These are phyloP conservation scores for Drosophila aldrichi DNA, from an alignment of 2,888 invertebrate species.

Conservation along the genomic window DNA sequence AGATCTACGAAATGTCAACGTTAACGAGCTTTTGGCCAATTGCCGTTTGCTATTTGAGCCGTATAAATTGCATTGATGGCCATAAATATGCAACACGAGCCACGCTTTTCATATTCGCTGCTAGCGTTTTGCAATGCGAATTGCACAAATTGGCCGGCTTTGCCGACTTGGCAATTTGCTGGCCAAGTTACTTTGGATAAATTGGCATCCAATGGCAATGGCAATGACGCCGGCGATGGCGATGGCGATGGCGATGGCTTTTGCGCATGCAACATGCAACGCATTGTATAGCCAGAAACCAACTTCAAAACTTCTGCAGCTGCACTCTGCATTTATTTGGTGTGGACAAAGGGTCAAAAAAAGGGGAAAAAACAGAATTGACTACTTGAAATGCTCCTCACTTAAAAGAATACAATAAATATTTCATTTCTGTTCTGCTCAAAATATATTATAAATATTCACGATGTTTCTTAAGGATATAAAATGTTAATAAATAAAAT, in stretches of 20 bases:
- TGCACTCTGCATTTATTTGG: constrained; percentile 1
- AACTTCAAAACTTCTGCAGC: constrained; percentile 15
- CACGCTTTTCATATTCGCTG: constrained; percentile 23
- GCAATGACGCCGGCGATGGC: not conserved
- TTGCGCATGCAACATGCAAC: constrained; percentile 8
- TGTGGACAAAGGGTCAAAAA: not conserved
- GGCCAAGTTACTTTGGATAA: constrained; percentile 48
- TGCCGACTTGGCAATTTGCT: constrained; percentile 20
- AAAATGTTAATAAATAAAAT: too few relatives aligned
- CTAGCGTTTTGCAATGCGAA: constrained; percentile 48
- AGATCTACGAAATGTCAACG: constrained; percentile 37
- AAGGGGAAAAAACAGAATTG: not conserved
- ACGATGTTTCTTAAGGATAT: not conserved
- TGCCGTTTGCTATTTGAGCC: constrained; percentile 51
- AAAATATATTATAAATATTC: too few relatives aligned
- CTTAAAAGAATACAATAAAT: too few relatives aligned
- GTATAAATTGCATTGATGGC: constrained; percentile 61
- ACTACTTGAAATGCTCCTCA: too few relatives aligned
- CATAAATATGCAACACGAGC: constrained; percentile 75
- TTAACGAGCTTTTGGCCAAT: constrained; percentile 39
- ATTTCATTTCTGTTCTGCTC: too few relatives aligned
- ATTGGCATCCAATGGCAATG: constrained; percentile 59
- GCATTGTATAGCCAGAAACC: constrained; percentile 23
- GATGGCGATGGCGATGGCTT: not conserved
- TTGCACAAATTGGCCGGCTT: constrained; percentile 64